Evolutionary conservation across 2,888 invertebrate genomes (phyloP).

Genomic region (Ophion ellenae): DNA sequence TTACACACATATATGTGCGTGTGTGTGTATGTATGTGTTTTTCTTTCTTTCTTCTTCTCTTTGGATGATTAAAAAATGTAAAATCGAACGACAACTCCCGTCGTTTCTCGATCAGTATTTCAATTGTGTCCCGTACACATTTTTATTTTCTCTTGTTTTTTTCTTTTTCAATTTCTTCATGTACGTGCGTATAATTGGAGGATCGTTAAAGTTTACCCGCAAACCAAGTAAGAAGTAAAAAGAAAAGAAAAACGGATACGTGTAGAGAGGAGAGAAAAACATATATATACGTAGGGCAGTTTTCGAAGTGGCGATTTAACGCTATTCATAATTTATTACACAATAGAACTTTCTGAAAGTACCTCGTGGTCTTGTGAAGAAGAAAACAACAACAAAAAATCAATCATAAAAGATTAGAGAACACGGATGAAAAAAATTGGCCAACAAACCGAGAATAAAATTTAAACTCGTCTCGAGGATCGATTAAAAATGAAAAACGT

Average conservation of each 20-base stretch:
- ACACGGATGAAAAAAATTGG: slow-evolving; percentile 42
- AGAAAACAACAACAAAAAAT: slow-evolving; percentile 17
- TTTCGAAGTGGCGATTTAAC: slow-evolving; percentile 50
- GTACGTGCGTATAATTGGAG: slow-evolving; percentile 68
- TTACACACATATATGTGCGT: too few relatives aligned
- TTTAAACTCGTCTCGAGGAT: slow-evolving; percentile 59
- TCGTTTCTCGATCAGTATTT: background rate
- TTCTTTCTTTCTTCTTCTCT: slow-evolving; percentile 6
- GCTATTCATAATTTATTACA: slow-evolving; percentile 21
- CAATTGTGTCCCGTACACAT: slow-evolving; percentile 22
- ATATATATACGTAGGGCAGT: slow-evolving; percentile 58
- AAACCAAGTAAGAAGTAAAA: slow-evolving; percentile 70
- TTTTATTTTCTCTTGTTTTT: slow-evolving; percentile 21
- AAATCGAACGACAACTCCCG: slow-evolving; percentile 5
- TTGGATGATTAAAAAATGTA: slow-evolving; percentile 65
- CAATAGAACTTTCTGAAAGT: slow-evolving; percentile 24
- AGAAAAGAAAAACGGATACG: slow-evolving; percentile 54
- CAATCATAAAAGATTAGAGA: slow-evolving; percentile 40
- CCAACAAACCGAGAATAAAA: slow-evolving; percentile 41
- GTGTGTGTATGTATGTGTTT: too few relatives aligned
- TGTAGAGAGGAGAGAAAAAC: slow-evolving; percentile 64
- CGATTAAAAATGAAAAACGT: slow-evolving; percentile 30
- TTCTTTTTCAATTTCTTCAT: slow-evolving; percentile 37
- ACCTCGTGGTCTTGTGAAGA: slow-evolving; percentile 45
- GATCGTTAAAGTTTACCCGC: slow-evolving; percentile 73